Base-by-base conservation (phyloP, 2,113 vertebrate genomes). In the Nannobrachium achirus region DNA sequence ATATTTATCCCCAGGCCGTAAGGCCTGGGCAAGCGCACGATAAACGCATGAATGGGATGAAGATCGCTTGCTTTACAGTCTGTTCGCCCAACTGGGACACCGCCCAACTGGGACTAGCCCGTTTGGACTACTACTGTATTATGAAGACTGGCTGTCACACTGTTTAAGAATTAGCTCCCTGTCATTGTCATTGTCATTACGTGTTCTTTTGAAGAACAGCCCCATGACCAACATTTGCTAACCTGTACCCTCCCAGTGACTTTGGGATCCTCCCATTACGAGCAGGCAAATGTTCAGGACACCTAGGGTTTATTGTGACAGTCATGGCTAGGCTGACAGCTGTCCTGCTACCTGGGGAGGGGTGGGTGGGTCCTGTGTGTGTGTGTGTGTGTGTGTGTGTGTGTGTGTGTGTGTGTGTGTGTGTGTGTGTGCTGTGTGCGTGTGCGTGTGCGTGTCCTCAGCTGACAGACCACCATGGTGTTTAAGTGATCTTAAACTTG, bases 281-380 rank as follows among this genome's bases (percentile, higher is more conserved):
- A 63, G 41, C 40, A 20, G 60, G 45, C 60, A 38, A 50, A 50
- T 63, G 45, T 8, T 19, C 20, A 16, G 4, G 14, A 38, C 14
- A 38, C 14, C 14, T 39, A 20, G 8, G 10, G 60, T 63, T 49
- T 15, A 60, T 33, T 33, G 25, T 10, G 8, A 57, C 56, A 41
- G 56, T 3, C 41, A 45, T 41, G 44, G 41, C 57, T 19, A 16
- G 15, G 14, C 33, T 40, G 44, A n/a, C 60, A 63, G 16, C 45
- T 13, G 40, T 41, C 39, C 40, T 45, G 25, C 48, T 15, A 6
- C 13, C 19, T 38, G 56, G 15, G 10, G 3, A 18, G 6, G 61
- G 9, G 61, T 63, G 61, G 50, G 61, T 39, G 25, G 58, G 20
- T 57, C 11, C 48, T 51, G 14, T 15, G 49, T 51, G n/a, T 51